Conservation (phyloP, 2,797 vertebrate genomes). For the Potorous gilbertii region DNA sequence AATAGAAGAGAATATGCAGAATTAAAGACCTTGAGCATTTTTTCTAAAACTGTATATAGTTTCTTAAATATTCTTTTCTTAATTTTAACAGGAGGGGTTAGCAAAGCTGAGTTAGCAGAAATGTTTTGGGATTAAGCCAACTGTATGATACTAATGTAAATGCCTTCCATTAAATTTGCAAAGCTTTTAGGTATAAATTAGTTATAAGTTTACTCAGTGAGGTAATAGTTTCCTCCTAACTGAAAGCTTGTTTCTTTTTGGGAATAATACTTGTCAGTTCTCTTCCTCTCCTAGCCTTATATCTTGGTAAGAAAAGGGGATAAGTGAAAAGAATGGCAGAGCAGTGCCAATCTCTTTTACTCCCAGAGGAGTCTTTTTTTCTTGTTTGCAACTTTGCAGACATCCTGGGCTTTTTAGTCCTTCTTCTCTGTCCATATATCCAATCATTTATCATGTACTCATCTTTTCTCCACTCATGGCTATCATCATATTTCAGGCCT, state of each 20-base stretch:
- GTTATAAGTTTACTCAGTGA: not conserved
- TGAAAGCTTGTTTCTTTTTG: not conserved
- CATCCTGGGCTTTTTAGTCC: not conserved
- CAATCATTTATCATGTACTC: not conserved
- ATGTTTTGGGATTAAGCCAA: not conserved
- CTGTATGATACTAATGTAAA: not conserved
- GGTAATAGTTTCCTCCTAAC: not conserved
- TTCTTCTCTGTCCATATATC: not conserved
- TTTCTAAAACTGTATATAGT: not conserved
- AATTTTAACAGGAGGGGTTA: not conserved
- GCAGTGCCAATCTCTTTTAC: not conserved
- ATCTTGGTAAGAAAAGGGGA: not conserved
- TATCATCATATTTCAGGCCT: not conserved
- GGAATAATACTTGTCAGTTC: not conserved
- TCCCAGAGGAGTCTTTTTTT: not conserved
- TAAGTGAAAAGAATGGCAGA: not conserved
- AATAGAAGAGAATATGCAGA: not conserved
- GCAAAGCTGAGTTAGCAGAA: not conserved
- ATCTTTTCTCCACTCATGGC: not conserved
- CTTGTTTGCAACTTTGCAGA: not conserved
- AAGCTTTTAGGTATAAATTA: not conserved
- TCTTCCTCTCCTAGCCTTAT: not conserved
- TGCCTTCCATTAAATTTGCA: not conserved
- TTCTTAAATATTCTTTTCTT: not conserved
- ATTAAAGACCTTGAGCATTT: not conserved